Evolutionary conservation across 2,888 invertebrate genomes (phyloP), one percentile per base, ranked within the genome.

Genomic region (Metalampra italica): DNA sequence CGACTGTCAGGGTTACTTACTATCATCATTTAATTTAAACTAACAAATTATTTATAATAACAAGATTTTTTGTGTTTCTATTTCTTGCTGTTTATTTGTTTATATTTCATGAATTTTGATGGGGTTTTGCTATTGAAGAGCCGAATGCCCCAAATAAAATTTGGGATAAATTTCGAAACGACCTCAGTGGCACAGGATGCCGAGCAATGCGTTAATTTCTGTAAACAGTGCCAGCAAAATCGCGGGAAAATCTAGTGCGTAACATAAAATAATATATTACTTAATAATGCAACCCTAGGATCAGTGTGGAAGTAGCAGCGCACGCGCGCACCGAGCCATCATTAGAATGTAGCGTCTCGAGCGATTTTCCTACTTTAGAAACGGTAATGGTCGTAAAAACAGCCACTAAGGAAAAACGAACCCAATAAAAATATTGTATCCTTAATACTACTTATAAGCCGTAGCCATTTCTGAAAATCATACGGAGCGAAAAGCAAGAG

Each of bases 391-490:
- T 67, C 66, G 76, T 82, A 89, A 88, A 89, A 88, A 88, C 85
- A 63, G 58, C 72, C 55, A 56, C 75, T 65, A 65, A 78, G 79
- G 82, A 85, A 88, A 88, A 87, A 88, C 82, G 71, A 43, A 71
- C 67, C 56, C 82, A 80, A 88, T 89, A 89, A 87, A 89, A 89
- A 89, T 88, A 89, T 89, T 87, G 87, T 82, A 87, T 84, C 82
- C 85, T 78, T 79, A 73, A 74, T 79, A 73, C 75, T 76, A 75
- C 76, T 68, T 82, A 84, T 88, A 85, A 73, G 78, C 75, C 68
- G 70, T 74, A 67, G 77, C 85, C 88, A 82, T 86, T 88, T 89
- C 88, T 88, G 89, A 89, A 87, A 89, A 89, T 89, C 89, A 89
- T 87, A 87, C 89, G 87, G 87, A 79, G 82, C 80, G 78, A 66